Evolutionary conservation across 2,888 invertebrate species (phyloP), one percentile per base, ranked within the genome.

Genomic region (Hypsopygia costalis): DNA sequence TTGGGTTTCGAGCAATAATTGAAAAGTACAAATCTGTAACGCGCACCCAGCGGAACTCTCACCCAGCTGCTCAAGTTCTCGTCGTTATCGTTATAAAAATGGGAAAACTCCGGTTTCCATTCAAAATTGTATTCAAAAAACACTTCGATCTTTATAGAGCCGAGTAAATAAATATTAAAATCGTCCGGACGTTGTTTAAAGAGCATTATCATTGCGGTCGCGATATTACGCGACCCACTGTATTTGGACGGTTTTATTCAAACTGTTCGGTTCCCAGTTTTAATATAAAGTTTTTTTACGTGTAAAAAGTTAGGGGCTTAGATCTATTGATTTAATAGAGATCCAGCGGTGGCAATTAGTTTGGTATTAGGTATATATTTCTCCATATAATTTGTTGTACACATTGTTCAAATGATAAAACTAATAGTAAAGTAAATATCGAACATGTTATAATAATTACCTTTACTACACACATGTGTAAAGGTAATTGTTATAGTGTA

Each of bases 11-110:
- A 57, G 64, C 62, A 63, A 71, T 74, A 72, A 71, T 75, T 74
- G 73, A 74, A 74, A 68, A 75, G 71, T 74, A 72, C 67, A 66
- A 69, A 70, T 68, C 69, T 62, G 56, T 62, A 71, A 63, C 60
- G 58, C 61, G 62, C 56, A 47, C 54, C 52, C 55, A 46, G 41
- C 49, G 51, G 48, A 57, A 58, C 39, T 58, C 56, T 52, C 56
- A 46, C 49, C 58, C 61, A 54, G 53, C 59, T 60, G 62, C 51
- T 56, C 48, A 69, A 72, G 62, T 72, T 73, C 54, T 58, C 59
- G 54, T 67, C 63, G 62, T 74, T 70, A 70, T 62, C 66, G 65
- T 69, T 67, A 69, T 61, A 69, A 75, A 72, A 75, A 76, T 62
- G 60, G 54, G 58, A 59, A 70, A 70, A 65, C 58, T 66, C 57